Conservation (phyloP, 2,113 vertebrate species). For the Australoheros scitulus region DNA sequence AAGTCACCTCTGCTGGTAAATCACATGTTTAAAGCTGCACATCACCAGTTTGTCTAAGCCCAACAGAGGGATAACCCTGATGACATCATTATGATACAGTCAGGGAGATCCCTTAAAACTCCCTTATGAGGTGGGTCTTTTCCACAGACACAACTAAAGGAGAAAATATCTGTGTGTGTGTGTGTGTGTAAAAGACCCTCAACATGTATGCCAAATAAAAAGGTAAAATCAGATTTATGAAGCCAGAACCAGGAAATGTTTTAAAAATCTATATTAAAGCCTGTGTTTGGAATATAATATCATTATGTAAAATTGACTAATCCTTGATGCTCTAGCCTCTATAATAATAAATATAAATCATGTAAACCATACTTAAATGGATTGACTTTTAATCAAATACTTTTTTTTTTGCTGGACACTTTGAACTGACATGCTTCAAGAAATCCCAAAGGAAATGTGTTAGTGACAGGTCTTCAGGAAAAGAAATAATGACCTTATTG, state of each 20-base stretch:
- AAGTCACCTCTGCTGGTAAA: no score
- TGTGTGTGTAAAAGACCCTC: neutral
- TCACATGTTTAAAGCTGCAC: neutral
- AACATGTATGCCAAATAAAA: neutral
- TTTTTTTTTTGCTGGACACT: neutral
- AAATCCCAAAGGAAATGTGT: neutral
- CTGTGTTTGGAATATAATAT: no score
- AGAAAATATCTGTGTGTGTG: neutral
- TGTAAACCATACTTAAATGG: neutral
- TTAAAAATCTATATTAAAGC: neutral
- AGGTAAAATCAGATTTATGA: neutral
- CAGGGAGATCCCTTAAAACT: neutral
- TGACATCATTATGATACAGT: neutral
- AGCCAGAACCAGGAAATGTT: neutral
- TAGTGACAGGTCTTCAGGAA: neutral
- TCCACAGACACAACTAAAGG: neutral
- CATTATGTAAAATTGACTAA: neutral
- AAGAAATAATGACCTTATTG: constrained; percentile 26
- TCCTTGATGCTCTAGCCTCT: neutral
- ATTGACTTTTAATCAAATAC: neutral
- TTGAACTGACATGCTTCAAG: neutral
- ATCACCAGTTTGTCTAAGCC: neutral
- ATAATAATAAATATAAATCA: neutral
- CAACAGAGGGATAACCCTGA: neutral
- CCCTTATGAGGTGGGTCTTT: neutral